Evolutionary conservation across 30 jellyfish, hydroid and myxozoan species (phyloP).

Genomic region (Sanderia malayensis): DNA sequence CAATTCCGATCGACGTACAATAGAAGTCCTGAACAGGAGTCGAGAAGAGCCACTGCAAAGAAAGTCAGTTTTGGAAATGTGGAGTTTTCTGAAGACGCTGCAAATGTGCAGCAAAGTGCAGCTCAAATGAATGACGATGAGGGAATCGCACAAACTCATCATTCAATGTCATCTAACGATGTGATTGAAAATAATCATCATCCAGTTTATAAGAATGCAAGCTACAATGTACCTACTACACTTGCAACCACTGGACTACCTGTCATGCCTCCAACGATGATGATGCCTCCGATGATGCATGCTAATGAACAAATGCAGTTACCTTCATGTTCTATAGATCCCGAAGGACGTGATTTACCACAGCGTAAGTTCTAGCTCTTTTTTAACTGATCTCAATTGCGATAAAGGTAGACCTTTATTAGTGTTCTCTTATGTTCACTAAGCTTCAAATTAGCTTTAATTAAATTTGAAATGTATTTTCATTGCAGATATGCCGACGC

Average conservation of each 20-base stretch:
- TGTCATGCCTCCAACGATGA: constrained; percentile 37
- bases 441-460: too few species aligned
- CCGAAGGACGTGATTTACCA: constrained; percentile 57
- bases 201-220: constrained; percentile 13
- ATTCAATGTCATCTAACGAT: constrained; percentile 16
- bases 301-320: constrained; percentile 36
- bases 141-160: neutral
- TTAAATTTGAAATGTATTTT: too few species aligned
- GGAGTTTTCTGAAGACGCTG: neutral
- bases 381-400: too few species aligned
- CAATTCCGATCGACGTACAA: constrained; percentile 23
- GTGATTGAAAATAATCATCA: constrained; percentile 14
- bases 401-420: too few species aligned
- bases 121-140: neutral
- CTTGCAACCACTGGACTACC: constrained; percentile 33
- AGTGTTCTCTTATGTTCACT: too few species aligned
- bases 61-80: constrained; percentile 65
- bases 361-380: constrained; percentile 29
- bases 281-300: constrained; percentile 37
- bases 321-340: constrained; percentile 47
- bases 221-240: constrained; percentile 12
- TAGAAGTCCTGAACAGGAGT: constrained; percentile 49
- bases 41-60: constrained; percentile 24
- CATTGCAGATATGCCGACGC: constrained; percentile 40
- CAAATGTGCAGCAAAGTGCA: neutral